These are phyloP conservation scores for Hecatera dysodea DNA, from an alignment of 2,888 invertebrate genomes.

Conservation along the genomic window DNA sequence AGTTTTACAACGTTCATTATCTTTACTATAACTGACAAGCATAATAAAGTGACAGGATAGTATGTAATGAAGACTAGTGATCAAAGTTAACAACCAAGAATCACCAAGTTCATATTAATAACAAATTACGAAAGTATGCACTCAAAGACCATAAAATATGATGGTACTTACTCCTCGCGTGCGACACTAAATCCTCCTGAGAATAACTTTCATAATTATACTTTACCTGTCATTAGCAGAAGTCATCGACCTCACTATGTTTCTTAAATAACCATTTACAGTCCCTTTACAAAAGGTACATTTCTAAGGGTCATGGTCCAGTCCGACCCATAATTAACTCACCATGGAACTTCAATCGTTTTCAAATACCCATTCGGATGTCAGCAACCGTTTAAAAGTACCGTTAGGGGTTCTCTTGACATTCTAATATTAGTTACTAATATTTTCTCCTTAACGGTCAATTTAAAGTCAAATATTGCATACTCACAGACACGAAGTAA, in stretches of 20 bases:
- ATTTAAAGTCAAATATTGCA: constrained; percentile 28
- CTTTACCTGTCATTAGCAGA: constrained; percentile 69
- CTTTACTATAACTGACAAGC: neutral
- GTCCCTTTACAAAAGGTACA: constrained; percentile 76
- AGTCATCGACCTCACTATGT: constrained; percentile 77
- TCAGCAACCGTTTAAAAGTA: constrained; percentile 62
- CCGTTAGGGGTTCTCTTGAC: constrained; percentile 59
- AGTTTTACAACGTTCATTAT: constrained; percentile 1
- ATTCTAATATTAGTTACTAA: constrained; percentile 48
- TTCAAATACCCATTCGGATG: constrained; percentile 71
- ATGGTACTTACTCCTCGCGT: constrained; percentile 52
- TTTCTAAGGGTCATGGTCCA: constrained; percentile 79
- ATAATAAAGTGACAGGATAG: neutral
- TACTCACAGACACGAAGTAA: constrained; percentile 37
- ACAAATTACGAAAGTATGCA: constrained; percentile 17
- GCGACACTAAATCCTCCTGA: constrained; percentile 54
- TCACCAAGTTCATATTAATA: constrained; percentile 15
- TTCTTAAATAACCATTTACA: constrained; percentile 74
- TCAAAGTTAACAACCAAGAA: constrained; percentile 8
- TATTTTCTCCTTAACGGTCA: constrained; percentile 21
- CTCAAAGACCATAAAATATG: constrained; percentile 38
- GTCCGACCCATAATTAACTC: constrained; percentile 86
- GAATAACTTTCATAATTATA: constrained; percentile 63
- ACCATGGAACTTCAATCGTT: constrained; percentile 80
- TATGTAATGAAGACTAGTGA: constrained; percentile 7